Percentiles rank a stretch among this genome's conserved stretches.
phyloP scores from a whole-genome alignment of 2,113 vertebrate species.

The Hylia prasina region DNA sequence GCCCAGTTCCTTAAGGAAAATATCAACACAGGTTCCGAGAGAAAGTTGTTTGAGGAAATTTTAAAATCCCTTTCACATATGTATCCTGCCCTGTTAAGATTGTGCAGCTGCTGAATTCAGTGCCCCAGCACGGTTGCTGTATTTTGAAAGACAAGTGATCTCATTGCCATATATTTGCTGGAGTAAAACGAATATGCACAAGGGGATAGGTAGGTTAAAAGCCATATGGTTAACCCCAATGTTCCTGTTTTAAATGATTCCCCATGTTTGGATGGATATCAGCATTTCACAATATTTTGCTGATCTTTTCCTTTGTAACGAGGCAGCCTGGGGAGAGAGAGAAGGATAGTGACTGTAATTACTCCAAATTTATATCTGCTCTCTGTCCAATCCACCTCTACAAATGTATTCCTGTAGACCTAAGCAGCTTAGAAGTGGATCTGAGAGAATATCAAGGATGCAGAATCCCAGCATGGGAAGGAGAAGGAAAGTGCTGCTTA shows the following conservation, averaged over 20 bases:
- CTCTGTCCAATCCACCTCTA: background rate
- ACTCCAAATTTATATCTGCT: constrained; percentile 18
- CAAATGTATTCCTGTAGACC: background rate
- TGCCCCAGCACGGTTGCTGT: constrained; percentile 6
- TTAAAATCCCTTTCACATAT: constrained; percentile 39
- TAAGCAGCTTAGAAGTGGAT: constrained; percentile 26
- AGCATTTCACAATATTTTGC: constrained; percentile 25
- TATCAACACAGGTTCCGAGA: background rate
- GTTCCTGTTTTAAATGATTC: background rate
- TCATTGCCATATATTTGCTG: constrained; percentile 14
- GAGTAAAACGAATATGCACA: background rate
- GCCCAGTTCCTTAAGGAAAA: background rate
- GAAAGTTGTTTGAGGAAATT: background rate
- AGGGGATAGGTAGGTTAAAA: constrained; percentile 23
- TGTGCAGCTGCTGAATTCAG: constrained; percentile 41
- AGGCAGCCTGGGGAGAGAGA: background rate
- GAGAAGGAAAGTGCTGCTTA: constrained; percentile 51
- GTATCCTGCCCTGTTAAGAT: constrained; percentile 1
- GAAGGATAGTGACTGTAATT: constrained; percentile 9
- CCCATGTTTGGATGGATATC: background rate
- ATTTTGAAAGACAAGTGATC: background rate
- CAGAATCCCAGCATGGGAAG: constrained; percentile 48
- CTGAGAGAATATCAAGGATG: constrained; percentile 3
- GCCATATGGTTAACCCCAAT: constrained; percentile 45
- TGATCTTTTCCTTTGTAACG: constrained; percentile 10